Conservation (phyloP, 2,888 invertebrate genomes). For the Ochropleura plecta region DNA sequence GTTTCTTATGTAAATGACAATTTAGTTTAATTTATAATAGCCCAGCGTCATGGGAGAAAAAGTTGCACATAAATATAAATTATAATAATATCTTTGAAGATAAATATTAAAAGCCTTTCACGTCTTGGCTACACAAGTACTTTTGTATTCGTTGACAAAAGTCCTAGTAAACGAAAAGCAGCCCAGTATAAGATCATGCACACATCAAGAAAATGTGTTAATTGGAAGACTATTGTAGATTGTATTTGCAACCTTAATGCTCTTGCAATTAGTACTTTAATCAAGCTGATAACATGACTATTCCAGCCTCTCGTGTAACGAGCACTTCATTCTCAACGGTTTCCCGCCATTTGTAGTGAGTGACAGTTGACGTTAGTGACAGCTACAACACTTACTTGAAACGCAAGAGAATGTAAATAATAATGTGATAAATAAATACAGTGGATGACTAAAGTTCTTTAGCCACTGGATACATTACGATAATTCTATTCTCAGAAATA, state of each 20-base stretch:
- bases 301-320: neutral
- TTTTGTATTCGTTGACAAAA: neutral
- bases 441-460: neutral
- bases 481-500: neutral
- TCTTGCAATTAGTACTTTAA: neutral
- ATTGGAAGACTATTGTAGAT: neutral
- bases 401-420: neutral
- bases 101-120: neutral
- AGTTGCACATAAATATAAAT: neutral
- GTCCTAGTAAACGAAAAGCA: neutral
- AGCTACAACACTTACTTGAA: neutral
- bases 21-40: constrained; percentile 20
- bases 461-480: too few species aligned
- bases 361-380: constrained; percentile 2
- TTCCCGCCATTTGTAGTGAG: neutral
- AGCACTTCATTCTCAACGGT: neutral
- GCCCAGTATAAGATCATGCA: neutral
- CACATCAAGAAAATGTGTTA: neutral
- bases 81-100: neutral
- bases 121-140: too few species aligned
- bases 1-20: constrained; percentile 30
- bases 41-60: too few species aligned
- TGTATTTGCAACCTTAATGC: neutral
- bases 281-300: neutral
- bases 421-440: neutral